Evolutionary conservation across 2,113 vertebrate genomes (phyloP).

Genomic region (Cavia porcellus): DNA sequence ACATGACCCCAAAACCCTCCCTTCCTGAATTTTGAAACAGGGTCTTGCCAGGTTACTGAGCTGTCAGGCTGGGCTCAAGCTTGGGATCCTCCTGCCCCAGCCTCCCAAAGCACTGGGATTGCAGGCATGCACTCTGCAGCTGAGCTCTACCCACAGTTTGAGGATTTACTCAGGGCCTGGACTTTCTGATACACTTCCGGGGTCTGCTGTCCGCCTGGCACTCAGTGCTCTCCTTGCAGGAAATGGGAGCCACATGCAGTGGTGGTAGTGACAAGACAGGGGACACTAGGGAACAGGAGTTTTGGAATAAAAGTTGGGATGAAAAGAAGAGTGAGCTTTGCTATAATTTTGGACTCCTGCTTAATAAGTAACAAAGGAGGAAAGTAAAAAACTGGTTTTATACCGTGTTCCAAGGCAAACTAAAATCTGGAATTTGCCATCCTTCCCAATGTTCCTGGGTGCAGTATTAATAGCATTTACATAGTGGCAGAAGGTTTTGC

Average conservation of each 20-base stretch:
- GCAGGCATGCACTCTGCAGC: neutral
- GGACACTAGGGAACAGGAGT: neutral
- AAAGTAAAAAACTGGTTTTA: conserved; percentile 15
- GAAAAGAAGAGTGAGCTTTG: neutral
- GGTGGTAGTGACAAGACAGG: neutral
- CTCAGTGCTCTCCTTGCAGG: neutral
- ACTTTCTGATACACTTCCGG: neutral
- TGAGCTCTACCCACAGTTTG: neutral
- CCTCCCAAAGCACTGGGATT: neutral
- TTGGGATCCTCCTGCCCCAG: neutral
- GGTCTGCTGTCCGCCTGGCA: neutral
- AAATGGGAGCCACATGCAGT: neutral
- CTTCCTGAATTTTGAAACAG: neutral
- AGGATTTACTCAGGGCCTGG: neutral
- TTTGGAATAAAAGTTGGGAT: neutral
- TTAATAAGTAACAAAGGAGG: neutral
- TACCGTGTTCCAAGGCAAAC: conserved; percentile 98
- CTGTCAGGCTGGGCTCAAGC: neutral
- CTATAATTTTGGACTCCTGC: neutral
- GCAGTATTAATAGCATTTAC: conserved; percentile 94
- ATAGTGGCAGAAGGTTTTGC: conserved; percentile 94
- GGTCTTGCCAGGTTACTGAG: neutral
- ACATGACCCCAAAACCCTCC: neutral
- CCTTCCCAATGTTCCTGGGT: conserved; percentile 96
- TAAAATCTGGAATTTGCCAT: conserved; percentile 98